These are phyloP conservation scores for Acestrorhynchus altus DNA, from an alignment of 2,797 vertebrate species.

Conservation along the genomic window DNA sequence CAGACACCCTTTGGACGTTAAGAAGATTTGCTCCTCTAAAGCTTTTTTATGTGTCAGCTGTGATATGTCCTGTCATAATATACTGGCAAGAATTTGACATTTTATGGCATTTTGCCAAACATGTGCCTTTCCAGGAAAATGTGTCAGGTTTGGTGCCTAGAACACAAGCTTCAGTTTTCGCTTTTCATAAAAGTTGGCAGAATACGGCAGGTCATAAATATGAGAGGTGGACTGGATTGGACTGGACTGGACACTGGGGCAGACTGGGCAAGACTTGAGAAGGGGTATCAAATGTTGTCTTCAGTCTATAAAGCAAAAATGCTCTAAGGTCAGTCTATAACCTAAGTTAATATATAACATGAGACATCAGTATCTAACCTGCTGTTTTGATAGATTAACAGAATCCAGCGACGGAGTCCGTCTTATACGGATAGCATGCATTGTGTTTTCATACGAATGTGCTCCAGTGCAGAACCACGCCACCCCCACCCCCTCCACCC, in stretches of 20 bases:
- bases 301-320: neutral
- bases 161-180: neutral
- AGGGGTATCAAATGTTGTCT: neutral
- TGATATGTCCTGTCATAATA: neutral
- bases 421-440: neutral
- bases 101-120: neutral
- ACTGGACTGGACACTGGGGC: neutral
- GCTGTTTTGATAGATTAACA: neutral
- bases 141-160: neutral
- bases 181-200: conserved; percentile 2
- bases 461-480: neutral
- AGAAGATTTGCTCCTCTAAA: no score
- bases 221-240: neutral
- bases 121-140: neutral
- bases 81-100: neutral
- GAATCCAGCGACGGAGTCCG: neutral
- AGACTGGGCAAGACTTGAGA: neutral
- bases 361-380: neutral
- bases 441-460: neutral
- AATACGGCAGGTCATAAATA: neutral
- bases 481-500: conserved; percentile 10
- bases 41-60: no score
- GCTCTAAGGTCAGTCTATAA: neutral
- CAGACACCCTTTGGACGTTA: no score
- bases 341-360: neutral